Conservation (phyloP, 1,140 invertebrate species). For the Hyles vespertilio region DNA sequence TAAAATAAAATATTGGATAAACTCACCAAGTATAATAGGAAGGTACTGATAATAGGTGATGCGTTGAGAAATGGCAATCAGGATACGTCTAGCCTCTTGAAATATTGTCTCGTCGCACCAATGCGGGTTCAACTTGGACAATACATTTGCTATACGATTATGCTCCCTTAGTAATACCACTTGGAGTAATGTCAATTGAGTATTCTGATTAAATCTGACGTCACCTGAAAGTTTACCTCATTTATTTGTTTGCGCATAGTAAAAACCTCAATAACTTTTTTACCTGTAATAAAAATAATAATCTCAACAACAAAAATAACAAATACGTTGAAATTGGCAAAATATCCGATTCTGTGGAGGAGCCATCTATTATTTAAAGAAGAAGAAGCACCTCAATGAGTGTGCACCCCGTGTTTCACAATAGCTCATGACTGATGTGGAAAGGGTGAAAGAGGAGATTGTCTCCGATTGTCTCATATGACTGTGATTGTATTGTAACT, state of each 20-base stretch:
- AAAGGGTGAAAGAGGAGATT: no score
- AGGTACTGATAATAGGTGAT: constrained; percentile 58
- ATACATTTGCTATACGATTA: constrained; percentile 84
- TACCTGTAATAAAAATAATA: background rate
- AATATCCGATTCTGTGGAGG: no score
- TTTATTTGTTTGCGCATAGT: no score
- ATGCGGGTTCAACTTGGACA: constrained; percentile 11
- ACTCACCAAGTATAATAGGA: constrained; percentile 13
- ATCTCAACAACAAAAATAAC: background rate
- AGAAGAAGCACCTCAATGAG: no score
- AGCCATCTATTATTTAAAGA: no score
- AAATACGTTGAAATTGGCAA: no score
- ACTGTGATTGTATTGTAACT: no score
- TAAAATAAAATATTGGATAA: background rate
- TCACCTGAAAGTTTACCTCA: constrained; percentile 2
- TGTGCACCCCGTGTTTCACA: no score
- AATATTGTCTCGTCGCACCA: constrained; percentile 20
- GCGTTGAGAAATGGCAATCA: constrained; percentile 12
- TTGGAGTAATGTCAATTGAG: constrained; percentile 85
- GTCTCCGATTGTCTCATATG: no score
- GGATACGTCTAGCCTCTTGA: constrained; percentile 17
- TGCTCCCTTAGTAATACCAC: constrained; percentile 89
- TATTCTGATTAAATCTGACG: constrained; percentile 83
- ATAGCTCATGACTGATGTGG: no score
- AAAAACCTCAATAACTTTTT: background rate